Base-by-base conservation (phyloP, 2,888 invertebrate species). In the Meandrusa payeni region DNA sequence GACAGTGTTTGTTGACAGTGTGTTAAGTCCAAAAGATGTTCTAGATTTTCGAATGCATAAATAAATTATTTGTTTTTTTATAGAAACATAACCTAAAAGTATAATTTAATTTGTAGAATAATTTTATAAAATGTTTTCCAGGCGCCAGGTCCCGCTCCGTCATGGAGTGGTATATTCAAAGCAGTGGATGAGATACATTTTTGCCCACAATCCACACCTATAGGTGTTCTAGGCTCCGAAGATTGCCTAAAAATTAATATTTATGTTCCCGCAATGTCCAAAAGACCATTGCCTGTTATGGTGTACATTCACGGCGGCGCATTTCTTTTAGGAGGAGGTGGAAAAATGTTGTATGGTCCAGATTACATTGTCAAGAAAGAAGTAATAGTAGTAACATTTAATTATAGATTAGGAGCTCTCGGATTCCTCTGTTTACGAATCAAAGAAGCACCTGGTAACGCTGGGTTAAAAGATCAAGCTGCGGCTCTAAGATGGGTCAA, bases 401-500 rank as follows among this genome's bases (percentile, higher is more conserved):
- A 86, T 50, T 87, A 87, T 51, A 75, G 86, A 52, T 64, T 87
- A 37, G 82, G 82, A 15, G 65, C 68, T 1, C 58, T 86, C 6
- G 86, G 86, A 1, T 87, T 86, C 40, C 50, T 76, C 9, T 86
- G 86, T 53, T 64, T 87, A 5, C 74, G 76, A 3, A 82, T 72
- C 2, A 69, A 81, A 55, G 83, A 81, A 47, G 86, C 77, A 0
- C 86, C 86, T 3, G 86, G 86, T 1, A 87, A 86, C 27, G 81
- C 81, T 32, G 86, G 79, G 0, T 52, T 87, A 1, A 85, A 81
- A 61, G 86, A 87, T 39, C 86, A 86, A 50, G 59, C 85, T 23
- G 80, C 82, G 24, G 86, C 86, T n/a, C 54, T 87, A 6, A 73
- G 63, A 49, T 87, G 86, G 86, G 67, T 87, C 0, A 75, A 80